phyloP scores from a whole-genome alignment of 2,888 invertebrate genomes.

The Elgonia sp. region DNA sequence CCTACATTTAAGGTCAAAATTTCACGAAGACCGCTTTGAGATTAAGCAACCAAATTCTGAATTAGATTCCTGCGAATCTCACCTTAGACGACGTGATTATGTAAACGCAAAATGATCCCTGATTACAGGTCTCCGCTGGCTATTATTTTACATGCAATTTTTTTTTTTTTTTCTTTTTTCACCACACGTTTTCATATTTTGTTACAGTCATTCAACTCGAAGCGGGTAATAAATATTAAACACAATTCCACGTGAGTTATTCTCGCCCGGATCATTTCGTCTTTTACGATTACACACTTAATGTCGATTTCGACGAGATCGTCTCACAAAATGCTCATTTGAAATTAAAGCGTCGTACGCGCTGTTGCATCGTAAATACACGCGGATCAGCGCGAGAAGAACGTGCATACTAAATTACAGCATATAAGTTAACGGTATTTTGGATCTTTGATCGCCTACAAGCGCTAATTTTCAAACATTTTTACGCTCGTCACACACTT shows the following conservation, averaged over 20 bases:
- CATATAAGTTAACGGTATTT: constrained; percentile 69
- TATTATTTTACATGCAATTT: constrained; percentile 4
- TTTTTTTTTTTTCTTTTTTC: too few relatives aligned
- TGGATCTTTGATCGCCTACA: constrained; percentile 43
- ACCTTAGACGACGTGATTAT: constrained; percentile 1
- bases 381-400: constrained; percentile 69
- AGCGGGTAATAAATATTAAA: constrained; percentile 22
- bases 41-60: constrained; percentile 81
- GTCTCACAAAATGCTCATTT: constrained; percentile 61
- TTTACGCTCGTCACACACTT: constrained; percentile 11
- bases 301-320: constrained; percentile 56
- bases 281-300: constrained; percentile 49
- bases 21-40: constrained; percentile 77
- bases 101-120: constrained; percentile 21
- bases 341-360: constrained; percentile 75
- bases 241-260: constrained; percentile 7
- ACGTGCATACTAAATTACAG: constrained; percentile 77
- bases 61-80: constrained; percentile 75
- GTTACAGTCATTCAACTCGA: constrained; percentile 13
- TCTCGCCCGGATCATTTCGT: constrained; percentile 26
- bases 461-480: constrained; percentile 46
- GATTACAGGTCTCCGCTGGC: neutral
- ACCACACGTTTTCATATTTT: neutral
- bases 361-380: constrained; percentile 72
- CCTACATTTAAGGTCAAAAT: constrained; percentile 81